A percentile compares a stretch with the other conserved stretches of the same genome.
phyloP scores from a whole-genome alignment of 2,113 vertebrate species.

The Corythoichthys haematopterus region DNA sequence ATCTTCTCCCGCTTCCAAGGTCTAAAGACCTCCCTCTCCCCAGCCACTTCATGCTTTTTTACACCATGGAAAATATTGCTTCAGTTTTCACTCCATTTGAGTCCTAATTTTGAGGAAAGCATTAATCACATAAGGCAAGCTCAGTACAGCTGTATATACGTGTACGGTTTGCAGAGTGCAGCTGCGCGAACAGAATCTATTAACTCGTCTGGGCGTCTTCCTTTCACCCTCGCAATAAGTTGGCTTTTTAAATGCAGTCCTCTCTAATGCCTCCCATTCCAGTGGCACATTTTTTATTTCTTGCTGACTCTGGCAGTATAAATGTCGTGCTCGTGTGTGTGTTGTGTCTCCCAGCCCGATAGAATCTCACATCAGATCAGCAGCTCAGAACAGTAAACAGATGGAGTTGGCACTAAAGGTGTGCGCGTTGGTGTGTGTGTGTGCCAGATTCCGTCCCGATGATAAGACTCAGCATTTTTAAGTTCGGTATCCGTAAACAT shows the following conservation, averaged over 20 bases:
- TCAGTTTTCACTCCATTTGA: background rate
- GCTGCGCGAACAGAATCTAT: slow-evolving; percentile 16
- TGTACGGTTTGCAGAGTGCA: slow-evolving; percentile 21
- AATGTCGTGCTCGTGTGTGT: background rate
- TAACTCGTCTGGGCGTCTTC: slow-evolving; percentile 2
- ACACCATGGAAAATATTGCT: background rate
- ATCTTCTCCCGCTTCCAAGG: too few relatives aligned
- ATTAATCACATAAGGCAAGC: background rate
- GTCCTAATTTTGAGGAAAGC: background rate
- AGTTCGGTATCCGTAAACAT: background rate
- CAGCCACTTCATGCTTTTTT: too few relatives aligned
- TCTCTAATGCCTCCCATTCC: slow-evolving; percentile 1
- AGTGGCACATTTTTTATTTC: slow-evolving; percentile 2
- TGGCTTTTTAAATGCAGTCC: slow-evolving; percentile 8
- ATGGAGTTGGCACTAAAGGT: slow-evolving; percentile 41
- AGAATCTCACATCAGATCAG: slow-evolving; percentile 43
- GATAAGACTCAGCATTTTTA: slow-evolving; percentile 35
- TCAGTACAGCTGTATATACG: background rate
- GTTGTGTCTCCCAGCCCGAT: slow-evolving; percentile 21
- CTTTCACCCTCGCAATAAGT: background rate
- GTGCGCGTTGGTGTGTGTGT: background rate
- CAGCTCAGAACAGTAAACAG: slow-evolving; percentile 48
- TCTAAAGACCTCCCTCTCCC: too few relatives aligned
- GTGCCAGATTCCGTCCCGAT: slow-evolving; percentile 43
- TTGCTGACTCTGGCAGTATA: background rate